Conservation (phyloP, 2,888 invertebrate species). For the Lepidochitona cinerea region DNA sequence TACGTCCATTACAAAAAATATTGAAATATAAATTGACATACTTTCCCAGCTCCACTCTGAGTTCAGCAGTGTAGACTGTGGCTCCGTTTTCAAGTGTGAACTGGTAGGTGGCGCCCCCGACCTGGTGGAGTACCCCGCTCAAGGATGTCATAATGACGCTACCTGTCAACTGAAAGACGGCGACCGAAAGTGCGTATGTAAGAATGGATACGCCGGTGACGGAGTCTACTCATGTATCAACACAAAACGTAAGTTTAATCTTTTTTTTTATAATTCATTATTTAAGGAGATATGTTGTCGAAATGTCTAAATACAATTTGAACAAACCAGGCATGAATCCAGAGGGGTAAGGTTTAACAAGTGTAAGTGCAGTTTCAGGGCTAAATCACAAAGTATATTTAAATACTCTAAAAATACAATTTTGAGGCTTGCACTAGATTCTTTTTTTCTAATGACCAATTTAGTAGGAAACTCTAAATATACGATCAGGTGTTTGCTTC, state of each 20-base stretch:
- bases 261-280: too few relatives aligned
- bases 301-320: not conserved
- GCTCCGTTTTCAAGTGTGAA: not conserved
- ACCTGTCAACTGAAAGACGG: not conserved
- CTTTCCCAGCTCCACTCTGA: not conserved
- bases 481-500: too few relatives aligned
- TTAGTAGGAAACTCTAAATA: too few relatives aligned
- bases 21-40: too few relatives aligned
- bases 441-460: too few relatives aligned
- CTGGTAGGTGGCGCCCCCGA: not conserved
- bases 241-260: not conserved
- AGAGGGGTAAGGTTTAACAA: not conserved
- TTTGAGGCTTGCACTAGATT: too few relatives aligned
- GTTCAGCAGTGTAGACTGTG: not conserved
- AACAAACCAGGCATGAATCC: not conserved
- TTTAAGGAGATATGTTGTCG: too few relatives aligned
- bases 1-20: too few relatives aligned
- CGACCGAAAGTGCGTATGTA: conserved; percentile 9
- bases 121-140: not conserved
- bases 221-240: conserved; percentile 13
- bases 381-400: too few relatives aligned
- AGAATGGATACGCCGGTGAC: conserved; percentile 18
- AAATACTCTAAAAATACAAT: too few relatives aligned
- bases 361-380: too few relatives aligned
- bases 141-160: not conserved